Conservation (phyloP, 2,113 vertebrate species). For the Lamprotornis superbus region DNA sequence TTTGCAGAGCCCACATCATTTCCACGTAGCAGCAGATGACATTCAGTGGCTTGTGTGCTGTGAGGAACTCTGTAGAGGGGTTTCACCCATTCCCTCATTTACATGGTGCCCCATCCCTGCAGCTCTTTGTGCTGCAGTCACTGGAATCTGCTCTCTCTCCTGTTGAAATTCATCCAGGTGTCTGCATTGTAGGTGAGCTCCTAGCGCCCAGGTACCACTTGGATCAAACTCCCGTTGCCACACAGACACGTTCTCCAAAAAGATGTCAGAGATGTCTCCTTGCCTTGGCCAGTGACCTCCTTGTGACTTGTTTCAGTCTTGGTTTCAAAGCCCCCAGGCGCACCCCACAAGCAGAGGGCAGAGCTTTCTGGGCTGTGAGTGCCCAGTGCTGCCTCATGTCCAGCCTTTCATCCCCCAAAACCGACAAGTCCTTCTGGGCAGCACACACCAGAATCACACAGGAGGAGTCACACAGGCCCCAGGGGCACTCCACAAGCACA, state of each 20-base stretch:
- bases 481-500: too few species aligned
- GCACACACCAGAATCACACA: too few species aligned
- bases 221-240: neutral
- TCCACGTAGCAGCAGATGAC: too few species aligned
- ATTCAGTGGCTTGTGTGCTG: too few species aligned
- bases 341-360: too few species aligned
- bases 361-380: neutral
- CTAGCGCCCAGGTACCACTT: rapidly evolving
- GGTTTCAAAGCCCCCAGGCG: neutral
- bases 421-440: neutral
- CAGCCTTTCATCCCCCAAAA: neutral
- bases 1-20: too few species aligned
- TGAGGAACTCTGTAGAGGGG: too few species aligned
- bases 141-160: neutral
- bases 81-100: too few species aligned
- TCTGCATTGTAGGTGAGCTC: neutral
- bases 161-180: neutral
- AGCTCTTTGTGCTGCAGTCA: neutral
- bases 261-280: neutral
- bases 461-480: neutral
- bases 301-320: neutral
- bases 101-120: too few species aligned
- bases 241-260: neutral
- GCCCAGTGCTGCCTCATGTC: too few species aligned
- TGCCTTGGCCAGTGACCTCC: neutral